phyloP scores from a whole-genome alignment of 2,888 invertebrate genomes.

The Microctonus brassicae region DNA sequence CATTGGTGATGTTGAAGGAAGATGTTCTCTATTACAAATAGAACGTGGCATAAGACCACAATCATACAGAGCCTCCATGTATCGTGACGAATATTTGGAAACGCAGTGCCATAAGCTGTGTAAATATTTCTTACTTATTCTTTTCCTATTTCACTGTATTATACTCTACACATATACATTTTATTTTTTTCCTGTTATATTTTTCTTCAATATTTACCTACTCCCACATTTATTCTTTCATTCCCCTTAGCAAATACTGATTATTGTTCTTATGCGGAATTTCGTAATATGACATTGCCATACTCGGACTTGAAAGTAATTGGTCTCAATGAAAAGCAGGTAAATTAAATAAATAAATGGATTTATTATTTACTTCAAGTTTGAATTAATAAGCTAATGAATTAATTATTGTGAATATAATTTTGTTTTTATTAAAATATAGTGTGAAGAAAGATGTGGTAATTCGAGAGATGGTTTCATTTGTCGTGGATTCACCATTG shows the following conservation, averaged over 20 bases:
- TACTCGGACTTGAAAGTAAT: conserved; percentile 74
- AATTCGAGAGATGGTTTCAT: conserved; percentile 75
- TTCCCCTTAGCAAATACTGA: conserved; percentile 70
- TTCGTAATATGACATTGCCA: conserved; percentile 77
- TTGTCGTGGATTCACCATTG: conserved; percentile 79
- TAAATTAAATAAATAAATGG: conserved; percentile 35
- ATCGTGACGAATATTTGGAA: conserved; percentile 86
- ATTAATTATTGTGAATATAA: neutral
- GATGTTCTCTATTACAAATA: conserved; percentile 80
- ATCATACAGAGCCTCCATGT: conserved; percentile 81
- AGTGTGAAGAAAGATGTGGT: conserved; percentile 75
- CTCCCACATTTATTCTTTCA: conserved; percentile 5
- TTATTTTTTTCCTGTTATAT: too few species aligned
- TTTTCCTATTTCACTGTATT: too few species aligned
- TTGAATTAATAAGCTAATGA: too few species aligned
- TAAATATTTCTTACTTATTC: conserved; percentile 68
- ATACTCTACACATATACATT: too few species aligned
- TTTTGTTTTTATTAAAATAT: conserved; percentile 24
- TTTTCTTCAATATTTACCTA: neutral
- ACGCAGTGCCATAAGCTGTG: conserved; percentile 82
- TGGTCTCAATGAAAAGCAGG: conserved; percentile 53
- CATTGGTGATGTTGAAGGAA: conserved; percentile 71
- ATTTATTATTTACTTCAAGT: conserved; percentile 4
- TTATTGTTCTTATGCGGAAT: conserved; percentile 84
- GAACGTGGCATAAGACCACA: conserved; percentile 83